Conservation (phyloP, 2,797 vertebrate species). For the Onychomys leucogaster region DNA sequence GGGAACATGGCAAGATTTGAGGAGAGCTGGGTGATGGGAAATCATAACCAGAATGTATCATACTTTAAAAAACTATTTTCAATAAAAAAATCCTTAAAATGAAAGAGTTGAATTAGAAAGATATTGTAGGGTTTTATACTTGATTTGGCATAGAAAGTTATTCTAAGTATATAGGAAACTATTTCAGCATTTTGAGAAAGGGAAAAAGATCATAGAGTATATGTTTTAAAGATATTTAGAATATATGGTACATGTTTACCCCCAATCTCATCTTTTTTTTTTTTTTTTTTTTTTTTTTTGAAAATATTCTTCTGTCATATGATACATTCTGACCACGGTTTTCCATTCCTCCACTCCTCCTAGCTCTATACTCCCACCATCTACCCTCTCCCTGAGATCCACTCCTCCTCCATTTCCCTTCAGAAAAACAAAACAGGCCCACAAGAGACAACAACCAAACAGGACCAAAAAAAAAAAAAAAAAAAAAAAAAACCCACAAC, state of each 20-base stretch:
- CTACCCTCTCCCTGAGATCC: too few species aligned
- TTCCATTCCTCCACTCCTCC: too few species aligned
- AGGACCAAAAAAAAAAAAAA: too few species aligned
- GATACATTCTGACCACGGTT: too few species aligned
- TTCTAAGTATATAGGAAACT: background rate
- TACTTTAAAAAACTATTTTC: background rate
- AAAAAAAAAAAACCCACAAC: too few species aligned
- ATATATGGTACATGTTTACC: background rate
- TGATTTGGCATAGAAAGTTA: background rate
- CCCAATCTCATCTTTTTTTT: too few species aligned
- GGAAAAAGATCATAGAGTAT: background rate
- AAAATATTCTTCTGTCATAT: too few species aligned
- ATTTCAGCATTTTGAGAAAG: background rate
- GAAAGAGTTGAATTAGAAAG: background rate
- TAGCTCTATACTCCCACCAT: too few species aligned
- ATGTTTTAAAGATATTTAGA: background rate
- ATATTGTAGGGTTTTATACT: background rate
- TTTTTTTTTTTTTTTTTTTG: too few species aligned
- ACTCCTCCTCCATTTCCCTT: too few species aligned
- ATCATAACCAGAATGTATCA: background rate
- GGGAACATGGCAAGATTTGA: background rate
- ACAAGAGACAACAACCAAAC: too few species aligned
- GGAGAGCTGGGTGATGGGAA: background rate
- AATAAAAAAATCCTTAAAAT: background rate
- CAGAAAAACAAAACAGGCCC: too few species aligned